Percentiles rank a stretch among this genome's conserved stretches.
Conservation (phyloP, 2,888 invertebrate genomes). For the Oasisia sp. region DNA sequence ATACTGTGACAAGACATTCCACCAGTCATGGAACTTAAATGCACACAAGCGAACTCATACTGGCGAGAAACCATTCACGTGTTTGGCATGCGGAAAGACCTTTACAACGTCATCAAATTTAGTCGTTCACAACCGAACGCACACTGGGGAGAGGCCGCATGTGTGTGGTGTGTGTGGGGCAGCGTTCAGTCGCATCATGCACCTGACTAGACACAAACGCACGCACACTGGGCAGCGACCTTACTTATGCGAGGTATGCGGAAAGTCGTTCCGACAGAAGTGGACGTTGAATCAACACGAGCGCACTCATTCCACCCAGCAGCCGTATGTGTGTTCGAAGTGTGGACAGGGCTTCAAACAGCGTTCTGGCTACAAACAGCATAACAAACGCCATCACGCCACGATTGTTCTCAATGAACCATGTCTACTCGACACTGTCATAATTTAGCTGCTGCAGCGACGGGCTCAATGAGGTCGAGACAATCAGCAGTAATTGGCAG, state of each 20-base stretch:
- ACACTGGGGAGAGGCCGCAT: neutral
- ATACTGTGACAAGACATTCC: neutral
- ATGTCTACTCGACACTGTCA: neutral
- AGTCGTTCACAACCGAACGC: neutral
- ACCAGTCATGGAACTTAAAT: neutral
- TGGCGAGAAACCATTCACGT: neutral
- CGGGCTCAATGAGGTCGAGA: neutral
- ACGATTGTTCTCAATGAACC: neutral
- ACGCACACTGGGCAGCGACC: neutral
- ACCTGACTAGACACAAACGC: neutral
- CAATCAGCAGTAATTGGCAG: too few species aligned
- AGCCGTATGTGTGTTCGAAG: neutral
- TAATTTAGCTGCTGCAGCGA: neutral
- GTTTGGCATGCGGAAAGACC: neutral
- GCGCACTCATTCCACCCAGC: neutral
- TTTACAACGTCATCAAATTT: neutral
- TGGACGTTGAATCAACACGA: neutral
- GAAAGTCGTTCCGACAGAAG: slow-evolving; percentile 9
- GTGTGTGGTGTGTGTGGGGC: neutral
- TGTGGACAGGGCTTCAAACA: slow-evolving; percentile 10
- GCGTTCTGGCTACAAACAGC: neutral
- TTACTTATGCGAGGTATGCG: neutral
- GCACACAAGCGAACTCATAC: neutral
- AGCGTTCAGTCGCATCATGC: neutral
- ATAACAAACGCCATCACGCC: neutral